Evolutionary conservation across 2,888 invertebrate genomes (phyloP).

Genomic region (Platynereis dumerilii): DNA sequence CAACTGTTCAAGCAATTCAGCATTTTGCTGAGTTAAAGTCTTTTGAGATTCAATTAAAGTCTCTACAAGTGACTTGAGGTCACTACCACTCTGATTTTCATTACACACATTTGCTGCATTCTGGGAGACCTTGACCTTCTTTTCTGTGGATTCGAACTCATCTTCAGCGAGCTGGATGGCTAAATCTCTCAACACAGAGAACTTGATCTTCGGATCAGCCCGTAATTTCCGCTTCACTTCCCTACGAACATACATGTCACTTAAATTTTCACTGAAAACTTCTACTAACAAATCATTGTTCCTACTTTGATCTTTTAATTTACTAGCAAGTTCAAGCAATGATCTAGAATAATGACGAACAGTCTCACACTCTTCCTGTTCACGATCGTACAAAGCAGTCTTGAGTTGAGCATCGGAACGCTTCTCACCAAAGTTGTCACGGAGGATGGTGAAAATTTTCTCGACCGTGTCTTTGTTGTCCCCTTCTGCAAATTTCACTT

Average conservation of each 20-base stretch:
- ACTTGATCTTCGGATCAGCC: too few species aligned
- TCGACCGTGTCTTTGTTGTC: neutral
- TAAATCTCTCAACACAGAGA: too few species aligned
- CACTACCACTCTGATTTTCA: too few species aligned
- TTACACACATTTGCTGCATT: too few species aligned
- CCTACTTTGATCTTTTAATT: neutral
- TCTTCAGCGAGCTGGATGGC: too few species aligned
- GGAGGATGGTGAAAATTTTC: neutral
- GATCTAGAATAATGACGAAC: neutral
- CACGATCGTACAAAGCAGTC: neutral
- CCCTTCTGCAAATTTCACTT: too few species aligned
- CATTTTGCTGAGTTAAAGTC: too few species aligned
- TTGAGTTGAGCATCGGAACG: neutral
- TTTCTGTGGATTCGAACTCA: too few species aligned
- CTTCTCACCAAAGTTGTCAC: conserved; percentile 1
- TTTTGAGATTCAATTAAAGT: too few species aligned
- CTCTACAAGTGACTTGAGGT: too few species aligned
- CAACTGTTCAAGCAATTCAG: too few species aligned
- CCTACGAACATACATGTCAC: neutral
- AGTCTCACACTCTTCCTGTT: neutral
- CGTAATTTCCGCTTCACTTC: neutral
- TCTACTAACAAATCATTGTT: neutral
- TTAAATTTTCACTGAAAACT: neutral
- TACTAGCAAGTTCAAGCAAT: neutral
- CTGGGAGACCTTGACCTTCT: too few species aligned